Evolutionary conservation across 2,888 invertebrate species (phyloP), one percentile per base, ranked within the genome.

Genomic region (Entomobrya multifasciata): DNA sequence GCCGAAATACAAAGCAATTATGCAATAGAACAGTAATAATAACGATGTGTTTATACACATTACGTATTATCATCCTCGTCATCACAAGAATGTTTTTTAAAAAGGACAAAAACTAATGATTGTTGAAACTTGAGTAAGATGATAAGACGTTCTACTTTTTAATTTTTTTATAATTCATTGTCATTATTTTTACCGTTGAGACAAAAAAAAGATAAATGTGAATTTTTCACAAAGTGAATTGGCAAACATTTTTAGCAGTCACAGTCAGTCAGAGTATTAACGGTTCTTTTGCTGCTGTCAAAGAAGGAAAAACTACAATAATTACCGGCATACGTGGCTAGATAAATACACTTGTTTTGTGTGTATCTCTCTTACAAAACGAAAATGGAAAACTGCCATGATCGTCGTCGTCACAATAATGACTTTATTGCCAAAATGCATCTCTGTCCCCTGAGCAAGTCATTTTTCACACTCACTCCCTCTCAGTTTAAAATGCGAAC

Each of bases 341-440:
- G 8, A 36, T 36, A 36, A 36, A 36, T 8, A 36, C 49, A 49
- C 5, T 25, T 13, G 20, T 20, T 6, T 6, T 36, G 8, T 6
- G 36, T 36, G 8, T 25, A 25, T 13, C 25, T 3, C 2, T 27
- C 5, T 62, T 62, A n/a, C 62, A 36, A 62, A 22, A 62, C 62
- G n/a, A 62, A 22, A 62, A 62, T 62, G 62, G 62, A 36, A 62
- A 62, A 62, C 27, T 15, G 70, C 70, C 70, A 70, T 70, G 8
- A 62, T 36, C 62, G 17, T 30, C 36, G 27, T 30, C 36, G 36
- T 27, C n/a, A 62, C 36, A 30, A 62, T n/a, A 17, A 60, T 25
- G 62, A 20, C 62, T 62, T 62, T n/a, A 62, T 76, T 27, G 76
- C 76, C 52, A 76, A 76, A 70, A 55, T 55, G 36, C 36, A 76